These are phyloP conservation scores for Noctua janthina DNA, from an alignment of 2,888 invertebrate species.

Conservation along the genomic window DNA sequence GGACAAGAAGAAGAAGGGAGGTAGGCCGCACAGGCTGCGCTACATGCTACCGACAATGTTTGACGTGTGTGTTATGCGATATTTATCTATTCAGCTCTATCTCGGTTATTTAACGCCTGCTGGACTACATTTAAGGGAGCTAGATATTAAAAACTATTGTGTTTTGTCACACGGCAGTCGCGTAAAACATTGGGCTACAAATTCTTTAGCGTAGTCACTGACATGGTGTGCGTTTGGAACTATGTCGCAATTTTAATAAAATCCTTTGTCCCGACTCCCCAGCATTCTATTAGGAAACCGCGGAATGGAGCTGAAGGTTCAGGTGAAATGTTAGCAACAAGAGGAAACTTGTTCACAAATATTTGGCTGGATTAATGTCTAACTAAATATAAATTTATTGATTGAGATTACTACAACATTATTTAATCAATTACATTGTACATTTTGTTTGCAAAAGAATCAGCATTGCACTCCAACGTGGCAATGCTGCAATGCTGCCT, in stretches of 20 bases:
- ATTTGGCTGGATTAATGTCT: neutral
- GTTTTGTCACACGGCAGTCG: neutral
- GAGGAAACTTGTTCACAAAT: neutral
- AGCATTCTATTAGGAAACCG: constrained; percentile 42
- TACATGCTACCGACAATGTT: neutral
- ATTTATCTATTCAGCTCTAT: neutral
- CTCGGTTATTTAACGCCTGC: neutral
- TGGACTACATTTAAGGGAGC: neutral
- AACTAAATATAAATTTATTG: neutral
- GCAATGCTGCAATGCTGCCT: neutral
- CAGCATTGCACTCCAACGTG: neutral
- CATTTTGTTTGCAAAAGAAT: neutral
- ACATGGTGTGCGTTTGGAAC: constrained; percentile 22
- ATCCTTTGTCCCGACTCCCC: constrained; percentile 35
- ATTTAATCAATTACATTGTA: neutral
- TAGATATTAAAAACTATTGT: neutral
- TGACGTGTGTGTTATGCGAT: neutral
- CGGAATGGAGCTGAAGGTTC: constrained; percentile 28
- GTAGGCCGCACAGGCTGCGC: neutral
- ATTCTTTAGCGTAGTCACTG: constrained; percentile 13
- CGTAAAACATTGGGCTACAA: constrained; percentile 1
- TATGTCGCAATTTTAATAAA: constrained; percentile 31
- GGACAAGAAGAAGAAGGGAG: neutral
- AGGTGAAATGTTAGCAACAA: constrained; percentile 1
- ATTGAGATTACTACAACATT: neutral